Evolutionary conservation across 2,888 invertebrate genomes (phyloP).

Genomic region (Himalopsyche kuldschensis): DNA sequence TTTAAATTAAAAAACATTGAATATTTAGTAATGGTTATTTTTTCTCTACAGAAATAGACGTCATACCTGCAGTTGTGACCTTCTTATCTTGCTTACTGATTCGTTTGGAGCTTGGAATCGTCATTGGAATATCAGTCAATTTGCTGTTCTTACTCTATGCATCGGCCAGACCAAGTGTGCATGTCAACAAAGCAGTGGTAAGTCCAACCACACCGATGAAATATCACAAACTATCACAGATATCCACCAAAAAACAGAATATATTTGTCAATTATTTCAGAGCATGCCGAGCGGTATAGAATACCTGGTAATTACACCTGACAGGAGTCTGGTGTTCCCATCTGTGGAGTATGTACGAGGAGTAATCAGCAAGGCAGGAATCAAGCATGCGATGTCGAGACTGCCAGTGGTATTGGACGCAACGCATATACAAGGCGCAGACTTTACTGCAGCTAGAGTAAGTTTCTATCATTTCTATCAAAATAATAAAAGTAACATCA

Average conservation of each 20-base stretch:
- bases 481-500: not conserved
- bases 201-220: slow-evolving; percentile 41
- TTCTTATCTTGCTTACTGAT: slow-evolving; percentile 78
- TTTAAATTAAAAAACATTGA: not conserved
- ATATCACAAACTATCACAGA: not conserved
- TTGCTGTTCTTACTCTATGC: slow-evolving; percentile 80
- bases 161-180: slow-evolving; percentile 79
- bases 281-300: slow-evolving; percentile 50
- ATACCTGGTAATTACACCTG: slow-evolving; percentile 66
- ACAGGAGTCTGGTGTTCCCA: slow-evolving; percentile 76
- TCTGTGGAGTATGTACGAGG: slow-evolving; percentile 75
- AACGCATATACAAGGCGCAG: slow-evolving; percentile 77
- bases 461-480: not conserved
- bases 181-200: slow-evolving; percentile 68
- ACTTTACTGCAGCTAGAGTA: slow-evolving; percentile 78
- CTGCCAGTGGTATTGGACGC: slow-evolving; percentile 79
- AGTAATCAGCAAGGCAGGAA: slow-evolving; percentile 73
- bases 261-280: slow-evolving; percentile 42
- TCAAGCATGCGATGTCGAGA: slow-evolving; percentile 59
- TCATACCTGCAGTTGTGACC: slow-evolving; percentile 80
- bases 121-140: slow-evolving; percentile 79
- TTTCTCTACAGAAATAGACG: slow-evolving; percentile 73
- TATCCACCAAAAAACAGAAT: not conserved
- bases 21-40: not conserved
- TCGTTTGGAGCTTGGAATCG: slow-evolving; percentile 85